Evolutionary conservation across 2,888 invertebrate genomes (phyloP).

Genomic region (Oscheius sp.): DNA sequence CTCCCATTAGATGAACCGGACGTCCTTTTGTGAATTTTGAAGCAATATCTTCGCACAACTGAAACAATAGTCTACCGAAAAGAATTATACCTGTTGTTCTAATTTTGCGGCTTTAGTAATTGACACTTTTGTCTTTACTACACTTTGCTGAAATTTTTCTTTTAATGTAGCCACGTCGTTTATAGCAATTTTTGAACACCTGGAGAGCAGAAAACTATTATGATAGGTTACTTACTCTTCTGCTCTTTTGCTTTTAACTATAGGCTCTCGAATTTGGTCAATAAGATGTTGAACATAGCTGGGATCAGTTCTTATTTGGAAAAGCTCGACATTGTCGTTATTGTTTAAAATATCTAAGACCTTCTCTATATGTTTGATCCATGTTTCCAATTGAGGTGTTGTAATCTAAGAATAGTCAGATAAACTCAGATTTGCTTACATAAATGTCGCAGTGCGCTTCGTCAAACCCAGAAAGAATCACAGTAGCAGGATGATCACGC

Average conservation of each 20-base stretch:
- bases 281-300: constrained; percentile 15
- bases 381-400: background rate
- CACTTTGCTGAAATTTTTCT: background rate
- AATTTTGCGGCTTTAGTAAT: constrained; percentile 1
- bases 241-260: background rate
- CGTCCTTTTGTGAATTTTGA: constrained; percentile 13
- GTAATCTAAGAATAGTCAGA: background rate
- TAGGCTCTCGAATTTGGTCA: constrained; percentile 9
- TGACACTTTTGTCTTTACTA: background rate
- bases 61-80: background rate
- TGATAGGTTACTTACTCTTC: background rate
- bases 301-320: constrained; percentile 18
- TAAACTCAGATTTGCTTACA: background rate
- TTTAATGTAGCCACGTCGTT: background rate
- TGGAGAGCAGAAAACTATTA: background rate
- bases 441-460: background rate
- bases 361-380: background rate
- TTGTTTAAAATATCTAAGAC: background rate
- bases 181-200: background rate
- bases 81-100: constrained; percentile 7
- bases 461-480: background rate
- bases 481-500: constrained; percentile 3
- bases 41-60: constrained; percentile 6
- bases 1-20: constrained; percentile 18
- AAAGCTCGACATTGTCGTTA: background rate